Percentiles rank a stretch among this genome's conserved stretches.
Conservation (phyloP, 2,113 vertebrate species). For the Aramus guarauna region DNA sequence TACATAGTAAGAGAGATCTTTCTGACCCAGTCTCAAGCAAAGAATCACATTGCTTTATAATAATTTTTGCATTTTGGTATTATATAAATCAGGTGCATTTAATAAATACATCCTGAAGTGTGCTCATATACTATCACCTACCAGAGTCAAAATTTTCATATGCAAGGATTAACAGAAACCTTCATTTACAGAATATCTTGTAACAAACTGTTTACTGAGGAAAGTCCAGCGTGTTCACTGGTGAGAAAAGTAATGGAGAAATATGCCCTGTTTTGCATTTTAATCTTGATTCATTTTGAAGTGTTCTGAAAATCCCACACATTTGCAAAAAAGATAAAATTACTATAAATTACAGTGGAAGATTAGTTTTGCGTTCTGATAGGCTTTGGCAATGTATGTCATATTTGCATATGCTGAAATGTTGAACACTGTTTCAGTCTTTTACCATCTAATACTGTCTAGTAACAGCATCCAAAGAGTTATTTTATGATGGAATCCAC, state of each 20-base stretch:
- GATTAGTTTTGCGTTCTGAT: not conserved
- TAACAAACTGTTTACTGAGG: not conserved
- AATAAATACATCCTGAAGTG: accelerated
- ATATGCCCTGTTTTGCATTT: not conserved
- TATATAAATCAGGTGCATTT: not conserved
- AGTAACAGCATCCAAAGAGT: not conserved
- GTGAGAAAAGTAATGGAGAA: not conserved
- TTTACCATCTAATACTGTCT: not conserved
- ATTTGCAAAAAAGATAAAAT: not conserved
- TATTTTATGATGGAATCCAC: not conserved
- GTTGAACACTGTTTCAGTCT: not conserved
- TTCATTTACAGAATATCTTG: not conserved
- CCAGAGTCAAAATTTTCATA: not conserved
- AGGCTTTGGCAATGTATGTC: not conserved
- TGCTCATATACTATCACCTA: not conserved
- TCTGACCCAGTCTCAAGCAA: not conserved
- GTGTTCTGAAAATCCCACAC: not conserved
- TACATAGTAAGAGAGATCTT: not conserved
- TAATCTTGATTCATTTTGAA: not conserved
- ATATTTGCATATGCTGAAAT: not conserved
- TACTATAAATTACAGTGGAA: not conserved
- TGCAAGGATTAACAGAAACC: not conserved
- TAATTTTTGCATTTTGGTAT: not conserved
- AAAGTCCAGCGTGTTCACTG: not conserved
- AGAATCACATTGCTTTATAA: not conserved